These are phyloP conservation scores for Selene dorsalis DNA, from an alignment of 2,797 vertebrate genomes.

Conservation along the genomic window DNA sequence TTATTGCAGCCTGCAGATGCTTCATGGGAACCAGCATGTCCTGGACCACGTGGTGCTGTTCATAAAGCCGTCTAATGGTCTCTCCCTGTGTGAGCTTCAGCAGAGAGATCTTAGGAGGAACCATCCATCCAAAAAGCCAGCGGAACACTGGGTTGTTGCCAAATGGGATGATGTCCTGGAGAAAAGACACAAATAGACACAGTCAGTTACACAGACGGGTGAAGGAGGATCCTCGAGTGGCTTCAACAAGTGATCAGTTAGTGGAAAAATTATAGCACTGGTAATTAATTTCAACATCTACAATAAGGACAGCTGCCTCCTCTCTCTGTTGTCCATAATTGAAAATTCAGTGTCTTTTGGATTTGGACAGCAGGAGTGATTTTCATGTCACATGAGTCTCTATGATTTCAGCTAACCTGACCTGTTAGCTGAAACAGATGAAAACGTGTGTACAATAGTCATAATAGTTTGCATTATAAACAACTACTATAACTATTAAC, in stretches of 20 bases:
- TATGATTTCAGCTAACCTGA: neutral
- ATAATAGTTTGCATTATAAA: neutral
- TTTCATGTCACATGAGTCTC: no score
- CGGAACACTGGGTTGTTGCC: conserved; percentile 95
- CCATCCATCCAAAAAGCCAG: conserved; percentile 98
- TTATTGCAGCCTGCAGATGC: conserved; percentile 87
- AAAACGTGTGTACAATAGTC: neutral
- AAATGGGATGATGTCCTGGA: conserved; percentile 97
- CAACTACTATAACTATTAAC: no score
- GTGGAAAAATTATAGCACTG: neutral
- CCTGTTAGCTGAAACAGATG: neutral
- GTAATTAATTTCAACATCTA: no score
- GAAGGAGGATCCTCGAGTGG: no score
- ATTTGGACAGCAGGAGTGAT: neutral
- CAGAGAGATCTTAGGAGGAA: conserved; percentile 97
- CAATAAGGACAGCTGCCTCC: no score
- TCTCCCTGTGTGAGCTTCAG: conserved; percentile 98
- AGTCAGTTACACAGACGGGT: neutral
- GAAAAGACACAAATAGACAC: conserved; percentile 17
- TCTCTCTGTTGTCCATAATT: no score
- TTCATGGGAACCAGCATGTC: conserved; percentile 98
- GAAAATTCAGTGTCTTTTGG: neutral
- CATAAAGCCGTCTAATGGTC: conserved; percentile 93
- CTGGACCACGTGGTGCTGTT: conserved; percentile 97
- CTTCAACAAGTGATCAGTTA: neutral